phyloP scores from a whole-genome alignment of 2,797 vertebrate species.

The Sebastes itinus region DNA sequence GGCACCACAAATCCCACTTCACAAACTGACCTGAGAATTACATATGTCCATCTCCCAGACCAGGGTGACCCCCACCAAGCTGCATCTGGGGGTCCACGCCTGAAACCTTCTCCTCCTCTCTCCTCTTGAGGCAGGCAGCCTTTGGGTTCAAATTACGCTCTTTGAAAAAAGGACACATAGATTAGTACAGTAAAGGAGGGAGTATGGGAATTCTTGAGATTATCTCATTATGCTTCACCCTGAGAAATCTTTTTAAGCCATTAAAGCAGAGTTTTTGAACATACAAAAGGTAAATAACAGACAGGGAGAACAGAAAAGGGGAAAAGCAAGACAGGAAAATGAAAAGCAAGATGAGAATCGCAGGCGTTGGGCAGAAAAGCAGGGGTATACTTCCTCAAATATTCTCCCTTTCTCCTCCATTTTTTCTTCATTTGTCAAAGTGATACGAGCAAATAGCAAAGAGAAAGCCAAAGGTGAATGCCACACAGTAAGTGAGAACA shows the following conservation, averaged over 20 bases:
- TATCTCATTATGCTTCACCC: not conserved
- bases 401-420: conserved; percentile 46
- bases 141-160: conserved; percentile 99
- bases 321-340: conserved; percentile 41
- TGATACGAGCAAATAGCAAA: conserved; percentile 35
- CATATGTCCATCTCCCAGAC: conserved; percentile 92
- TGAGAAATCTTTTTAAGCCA: not conserved
- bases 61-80: conserved; percentile 88
- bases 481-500: conserved; percentile 24
- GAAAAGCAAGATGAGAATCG: conserved; percentile 40
- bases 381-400: conserved; percentile 60
- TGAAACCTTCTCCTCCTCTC: conserved; percentile 97
- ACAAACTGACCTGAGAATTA: conserved; percentile 78
- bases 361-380: conserved; percentile 65
- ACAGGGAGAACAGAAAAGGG: not conserved
- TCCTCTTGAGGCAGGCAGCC: conserved; percentile 97
- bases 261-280: conserved; percentile 6
- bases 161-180: conserved; percentile 53
- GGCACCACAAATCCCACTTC: not conserved
- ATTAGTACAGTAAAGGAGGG: not conserved
- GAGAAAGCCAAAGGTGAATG: conserved; percentile 39
- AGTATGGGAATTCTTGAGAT: not conserved
- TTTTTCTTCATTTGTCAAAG: conserved; percentile 2
- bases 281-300: not conserved
- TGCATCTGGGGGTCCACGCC: conserved; percentile 93